A percentile compares a stretch with the other conserved stretches of the same genome.
Conservation (phyloP, 2,797 vertebrate species). For the Lagorchestes hirsutus region DNA sequence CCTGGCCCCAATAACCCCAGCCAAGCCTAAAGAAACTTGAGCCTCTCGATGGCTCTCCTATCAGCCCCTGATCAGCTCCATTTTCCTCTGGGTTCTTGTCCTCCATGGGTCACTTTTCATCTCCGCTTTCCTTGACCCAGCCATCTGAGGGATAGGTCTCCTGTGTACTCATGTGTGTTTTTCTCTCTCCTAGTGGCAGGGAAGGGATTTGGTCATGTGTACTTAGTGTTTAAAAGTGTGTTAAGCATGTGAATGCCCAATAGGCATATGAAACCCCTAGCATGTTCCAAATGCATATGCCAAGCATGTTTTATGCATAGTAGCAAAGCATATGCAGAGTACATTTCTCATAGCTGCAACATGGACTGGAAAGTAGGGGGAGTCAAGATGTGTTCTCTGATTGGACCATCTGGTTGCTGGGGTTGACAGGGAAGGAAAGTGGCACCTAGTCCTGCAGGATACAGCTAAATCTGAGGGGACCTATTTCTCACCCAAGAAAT, state of each 20-base stretch:
- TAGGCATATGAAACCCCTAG: background rate
- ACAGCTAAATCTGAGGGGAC: background rate
- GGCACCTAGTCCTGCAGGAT: background rate
- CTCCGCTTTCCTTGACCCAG: slow-evolving; percentile 6
- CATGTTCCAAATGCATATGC: background rate
- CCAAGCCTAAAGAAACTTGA: slow-evolving; percentile 48
- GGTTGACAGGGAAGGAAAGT: background rate
- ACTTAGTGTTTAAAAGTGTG: background rate
- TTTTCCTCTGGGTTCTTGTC: background rate
- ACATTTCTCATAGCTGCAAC: background rate
- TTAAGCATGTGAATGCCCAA: too few relatives aligned
- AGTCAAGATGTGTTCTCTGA: too few relatives aligned
- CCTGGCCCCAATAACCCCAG: slow-evolving; percentile 38
- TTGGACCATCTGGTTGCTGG: background rate
- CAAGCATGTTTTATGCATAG: background rate
- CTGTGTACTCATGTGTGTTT: background rate
- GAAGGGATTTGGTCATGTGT: background rate
- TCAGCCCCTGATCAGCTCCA: slow-evolving; percentile 58
- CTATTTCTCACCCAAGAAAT: background rate
- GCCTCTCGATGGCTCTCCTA: slow-evolving; percentile 38
- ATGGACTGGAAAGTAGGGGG: background rate
- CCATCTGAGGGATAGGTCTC: background rate
- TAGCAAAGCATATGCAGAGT: background rate
- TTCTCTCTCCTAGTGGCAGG: background rate
- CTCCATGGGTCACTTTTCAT: slow-evolving; percentile 68